Conservation (phyloP, 2,888 invertebrate genomes). For the Synanthedon vespiformis region DNA sequence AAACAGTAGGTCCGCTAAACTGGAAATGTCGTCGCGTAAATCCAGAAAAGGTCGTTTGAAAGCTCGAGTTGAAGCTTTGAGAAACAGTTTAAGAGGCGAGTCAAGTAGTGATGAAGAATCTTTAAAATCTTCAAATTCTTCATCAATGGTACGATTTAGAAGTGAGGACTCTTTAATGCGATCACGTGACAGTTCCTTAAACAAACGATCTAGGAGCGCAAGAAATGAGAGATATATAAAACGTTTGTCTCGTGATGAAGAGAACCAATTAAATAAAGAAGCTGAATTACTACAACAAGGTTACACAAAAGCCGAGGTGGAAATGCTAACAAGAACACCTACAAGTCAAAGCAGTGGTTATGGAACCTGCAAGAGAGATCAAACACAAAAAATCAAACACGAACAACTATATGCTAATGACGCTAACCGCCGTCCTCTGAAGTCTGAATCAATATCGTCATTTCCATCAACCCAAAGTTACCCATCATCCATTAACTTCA, state of each 20-base stretch:
- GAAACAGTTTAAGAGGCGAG: constrained; percentile 72
- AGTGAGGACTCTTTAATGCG: constrained; percentile 77
- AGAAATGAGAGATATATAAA: constrained; percentile 85
- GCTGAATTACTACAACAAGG: constrained; percentile 63
- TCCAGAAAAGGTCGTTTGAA: constrained; percentile 72
- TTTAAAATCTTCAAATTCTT: constrained; percentile 73
- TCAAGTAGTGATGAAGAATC: constrained; percentile 82
- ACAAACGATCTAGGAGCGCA: constrained; percentile 77
- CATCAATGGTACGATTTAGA: constrained; percentile 74
- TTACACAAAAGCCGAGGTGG: constrained; percentile 64
- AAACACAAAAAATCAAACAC: constrained; percentile 54
- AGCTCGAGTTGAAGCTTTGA: constrained; percentile 75
- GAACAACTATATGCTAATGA: constrained; percentile 43
- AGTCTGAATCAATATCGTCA: constrained; percentile 65
- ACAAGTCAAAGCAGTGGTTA: constrained; percentile 65
- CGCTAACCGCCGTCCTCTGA: constrained; percentile 40
- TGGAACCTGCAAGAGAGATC: constrained; percentile 58
- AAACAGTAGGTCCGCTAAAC: constrained; percentile 44
- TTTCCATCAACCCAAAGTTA: constrained; percentile 66
- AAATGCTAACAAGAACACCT: constrained; percentile 65
- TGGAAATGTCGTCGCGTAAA: constrained; percentile 67
- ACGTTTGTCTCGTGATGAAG: constrained; percentile 79
- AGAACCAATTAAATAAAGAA: constrained; percentile 68
- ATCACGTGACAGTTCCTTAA: constrained; percentile 70
- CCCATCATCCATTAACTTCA: constrained; percentile 66